These are phyloP conservation scores for Arnoldichthys spilopterus DNA, from an alignment of 2,797 vertebrate genomes.

Conservation along the genomic window DNA sequence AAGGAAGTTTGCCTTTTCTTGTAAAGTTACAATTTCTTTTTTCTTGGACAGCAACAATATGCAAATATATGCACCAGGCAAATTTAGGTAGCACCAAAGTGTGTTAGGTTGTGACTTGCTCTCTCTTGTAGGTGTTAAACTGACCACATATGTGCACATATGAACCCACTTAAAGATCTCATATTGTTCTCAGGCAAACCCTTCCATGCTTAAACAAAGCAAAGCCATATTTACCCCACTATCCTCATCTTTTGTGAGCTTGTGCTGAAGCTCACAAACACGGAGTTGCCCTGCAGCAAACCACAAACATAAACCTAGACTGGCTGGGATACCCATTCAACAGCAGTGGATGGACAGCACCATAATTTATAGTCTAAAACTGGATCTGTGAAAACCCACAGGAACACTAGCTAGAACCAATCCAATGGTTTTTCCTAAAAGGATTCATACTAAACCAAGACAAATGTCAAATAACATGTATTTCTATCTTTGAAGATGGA, in stretches of 20 bases:
- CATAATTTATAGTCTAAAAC: slow-evolving; percentile 64
- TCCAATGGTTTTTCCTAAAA: slow-evolving; percentile 43
- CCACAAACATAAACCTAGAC: slow-evolving; percentile 45
- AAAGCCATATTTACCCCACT: background rate
- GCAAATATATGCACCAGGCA: no score
- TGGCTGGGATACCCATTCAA: slow-evolving; percentile 40
- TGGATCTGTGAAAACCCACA: slow-evolving; percentile 50
- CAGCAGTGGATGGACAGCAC: slow-evolving; percentile 49
- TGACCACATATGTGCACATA: background rate
- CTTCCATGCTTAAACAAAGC: background rate
- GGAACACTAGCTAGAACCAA: slow-evolving; percentile 48
- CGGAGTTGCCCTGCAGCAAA: slow-evolving; percentile 17
- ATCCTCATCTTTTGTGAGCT: background rate
- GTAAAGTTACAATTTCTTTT: no score
- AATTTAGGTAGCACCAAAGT: no score
- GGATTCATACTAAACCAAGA: slow-evolving; percentile 49
- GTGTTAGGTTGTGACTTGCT: background rate
- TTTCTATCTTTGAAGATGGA: slow-evolving; percentile 30
- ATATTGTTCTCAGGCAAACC: slow-evolving; percentile 4
- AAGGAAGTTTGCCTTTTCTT: no score
- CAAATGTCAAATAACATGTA: slow-evolving; percentile 53
- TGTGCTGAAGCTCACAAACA: slow-evolving; percentile 5
- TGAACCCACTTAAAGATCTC: background rate
- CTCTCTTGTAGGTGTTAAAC: background rate
- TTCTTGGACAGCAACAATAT: no score